These are phyloP conservation scores for Sebastes dallii DNA, from an alignment of 2,797 vertebrate species.

Conservation along the genomic window DNA sequence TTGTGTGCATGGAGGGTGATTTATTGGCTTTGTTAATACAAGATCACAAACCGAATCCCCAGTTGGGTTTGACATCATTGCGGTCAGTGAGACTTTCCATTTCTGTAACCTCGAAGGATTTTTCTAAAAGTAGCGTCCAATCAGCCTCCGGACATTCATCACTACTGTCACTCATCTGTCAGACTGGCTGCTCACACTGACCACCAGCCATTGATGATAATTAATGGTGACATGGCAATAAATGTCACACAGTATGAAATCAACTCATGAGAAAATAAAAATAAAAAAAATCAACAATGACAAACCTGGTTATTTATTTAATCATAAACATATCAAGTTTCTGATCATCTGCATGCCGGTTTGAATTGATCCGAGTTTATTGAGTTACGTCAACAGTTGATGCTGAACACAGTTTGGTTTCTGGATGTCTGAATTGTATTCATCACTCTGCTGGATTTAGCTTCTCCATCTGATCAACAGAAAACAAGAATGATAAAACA, in stretches of 20 bases:
- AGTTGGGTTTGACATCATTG: neutral
- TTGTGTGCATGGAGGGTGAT: constrained; percentile 11
- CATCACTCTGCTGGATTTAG: neutral
- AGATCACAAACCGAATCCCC: constrained; percentile 8
- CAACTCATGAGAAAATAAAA: neutral
- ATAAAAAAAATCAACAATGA: too few species aligned
- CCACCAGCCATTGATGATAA: neutral
- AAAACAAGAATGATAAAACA: too few species aligned
- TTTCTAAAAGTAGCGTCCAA: neutral
- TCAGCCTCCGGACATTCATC: neutral
- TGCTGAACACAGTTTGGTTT: too few species aligned
- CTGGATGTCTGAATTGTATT: neutral
- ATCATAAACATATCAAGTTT: neutral
- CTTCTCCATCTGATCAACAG: neutral
- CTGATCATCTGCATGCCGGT: neutral
- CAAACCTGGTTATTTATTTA: neutral
- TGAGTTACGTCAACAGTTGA: neutral
- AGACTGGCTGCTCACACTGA: neutral
- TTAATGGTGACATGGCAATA: constrained; percentile 1
- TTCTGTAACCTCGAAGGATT: neutral
- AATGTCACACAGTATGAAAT: neutral
- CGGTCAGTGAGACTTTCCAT: neutral
- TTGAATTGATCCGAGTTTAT: neutral
- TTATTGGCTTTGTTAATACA: constrained; percentile 19
- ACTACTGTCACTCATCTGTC: constrained; percentile 1